Evolutionary conservation across 2,797 vertebrate genomes (phyloP).

Genomic region (Tragelaphus eurycerus): DNA sequence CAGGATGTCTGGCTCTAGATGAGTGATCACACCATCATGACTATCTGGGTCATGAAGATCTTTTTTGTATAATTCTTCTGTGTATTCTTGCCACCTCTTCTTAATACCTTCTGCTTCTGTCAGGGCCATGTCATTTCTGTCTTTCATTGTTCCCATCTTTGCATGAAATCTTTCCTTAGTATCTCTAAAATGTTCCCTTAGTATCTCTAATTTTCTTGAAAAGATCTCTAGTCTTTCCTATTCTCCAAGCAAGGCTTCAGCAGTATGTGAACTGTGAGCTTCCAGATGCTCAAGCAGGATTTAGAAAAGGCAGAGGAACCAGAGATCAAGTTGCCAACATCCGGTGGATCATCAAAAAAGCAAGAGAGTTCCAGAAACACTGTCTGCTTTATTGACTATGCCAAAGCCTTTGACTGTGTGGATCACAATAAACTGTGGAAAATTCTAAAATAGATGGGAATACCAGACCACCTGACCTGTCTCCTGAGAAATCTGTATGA

Average conservation of each 20-base stretch:
- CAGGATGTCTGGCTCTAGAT: background rate
- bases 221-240: background rate
- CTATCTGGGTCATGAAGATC: background rate
- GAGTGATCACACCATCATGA: background rate
- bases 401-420: background rate
- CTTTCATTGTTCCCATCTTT: background rate
- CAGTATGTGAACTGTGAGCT: background rate
- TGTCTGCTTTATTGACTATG: background rate
- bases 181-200: background rate
- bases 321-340: background rate
- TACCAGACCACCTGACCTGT: background rate
- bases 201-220: background rate
- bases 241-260: background rate
- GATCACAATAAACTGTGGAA: background rate
- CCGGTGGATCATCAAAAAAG: background rate
- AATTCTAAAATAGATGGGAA: background rate
- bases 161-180: background rate
- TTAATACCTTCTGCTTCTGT: background rate
- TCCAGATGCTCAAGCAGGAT: background rate
- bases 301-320: background rate
- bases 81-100: background rate
- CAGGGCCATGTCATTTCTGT: background rate
- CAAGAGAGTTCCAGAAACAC: background rate
- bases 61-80: background rate
- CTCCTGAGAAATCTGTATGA: background rate